Conservation (phyloP, 2,797 vertebrate genomes). For the Lemur catta region DNA sequence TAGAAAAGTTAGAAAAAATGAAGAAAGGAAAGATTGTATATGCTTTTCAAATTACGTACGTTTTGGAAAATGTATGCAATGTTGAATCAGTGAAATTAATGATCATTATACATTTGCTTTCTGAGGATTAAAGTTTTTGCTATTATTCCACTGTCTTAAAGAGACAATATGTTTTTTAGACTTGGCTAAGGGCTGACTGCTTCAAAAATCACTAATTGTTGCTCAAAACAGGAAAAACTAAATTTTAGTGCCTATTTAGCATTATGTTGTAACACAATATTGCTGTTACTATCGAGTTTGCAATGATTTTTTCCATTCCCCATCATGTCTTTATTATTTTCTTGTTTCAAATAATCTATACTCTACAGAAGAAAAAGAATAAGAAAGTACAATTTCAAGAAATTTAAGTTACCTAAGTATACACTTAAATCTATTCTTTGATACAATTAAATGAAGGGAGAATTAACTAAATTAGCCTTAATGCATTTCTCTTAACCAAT, state of each 20-base stretch:
- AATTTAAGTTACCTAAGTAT: constrained; percentile 50
- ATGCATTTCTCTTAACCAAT: constrained; percentile 73
- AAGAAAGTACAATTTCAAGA: constrained; percentile 50
- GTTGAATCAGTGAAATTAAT: constrained; percentile 16
- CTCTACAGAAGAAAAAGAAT: not conserved
- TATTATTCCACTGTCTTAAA: not conserved
- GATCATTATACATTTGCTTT: constrained; percentile 25
- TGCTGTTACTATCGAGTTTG: not conserved
- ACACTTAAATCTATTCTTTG: constrained; percentile 65
- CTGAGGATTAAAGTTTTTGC: not conserved
- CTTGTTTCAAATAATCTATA: constrained; percentile 43
- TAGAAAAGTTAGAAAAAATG: not conserved
- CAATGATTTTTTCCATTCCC: not conserved
- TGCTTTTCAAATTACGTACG: constrained; percentile 1
- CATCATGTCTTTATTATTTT: not conserved
- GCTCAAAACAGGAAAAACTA: not conserved
- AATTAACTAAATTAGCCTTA: constrained; percentile 74
- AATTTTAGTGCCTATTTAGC: not conserved
- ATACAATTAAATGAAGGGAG: constrained; percentile 65
- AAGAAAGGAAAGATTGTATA: not conserved
- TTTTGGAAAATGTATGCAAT: constrained; percentile 12
- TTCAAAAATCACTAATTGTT: not conserved
- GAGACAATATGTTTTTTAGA: not conserved
- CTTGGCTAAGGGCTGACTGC: not conserved
- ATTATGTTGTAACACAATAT: not conserved